Evolutionary conservation across 2,888 invertebrate species (phyloP).

Genomic region (Heliconius hortense): DNA sequence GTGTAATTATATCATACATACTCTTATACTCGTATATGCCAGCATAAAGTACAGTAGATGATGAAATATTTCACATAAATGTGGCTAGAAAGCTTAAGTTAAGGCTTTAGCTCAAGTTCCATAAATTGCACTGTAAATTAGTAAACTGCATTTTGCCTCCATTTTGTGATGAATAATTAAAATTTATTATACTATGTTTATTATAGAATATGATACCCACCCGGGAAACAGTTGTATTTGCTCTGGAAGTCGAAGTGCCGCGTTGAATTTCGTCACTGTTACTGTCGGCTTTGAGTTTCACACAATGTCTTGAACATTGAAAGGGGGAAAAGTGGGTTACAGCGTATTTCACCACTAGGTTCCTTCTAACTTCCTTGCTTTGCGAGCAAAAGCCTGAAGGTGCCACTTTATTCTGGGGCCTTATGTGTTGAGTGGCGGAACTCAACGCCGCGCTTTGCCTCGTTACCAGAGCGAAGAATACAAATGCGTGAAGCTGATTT

Average conservation of each 20-base stretch:
- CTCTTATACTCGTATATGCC: not conserved
- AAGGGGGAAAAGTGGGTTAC: no score
- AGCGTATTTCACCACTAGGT: no score
- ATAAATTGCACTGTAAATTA: not conserved
- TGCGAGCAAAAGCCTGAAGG: no score
- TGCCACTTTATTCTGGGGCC: no score
- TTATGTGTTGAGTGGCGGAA: no score
- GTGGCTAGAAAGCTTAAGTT: not conserved
- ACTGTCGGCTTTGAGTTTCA: no score
- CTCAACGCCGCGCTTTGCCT: no score
- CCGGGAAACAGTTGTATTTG: not conserved
- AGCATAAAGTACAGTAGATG: slow-evolving; percentile 1
- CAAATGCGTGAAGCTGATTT: no score
- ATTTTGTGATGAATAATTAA: slow-evolving; percentile 2
- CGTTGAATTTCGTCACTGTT: not conserved
- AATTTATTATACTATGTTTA: not conserved
- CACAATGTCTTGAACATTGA: no score
- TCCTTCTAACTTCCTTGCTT: no score
- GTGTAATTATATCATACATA: not conserved
- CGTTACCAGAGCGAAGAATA: no score
- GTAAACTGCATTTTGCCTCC: not conserved
- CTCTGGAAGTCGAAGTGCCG: not conserved
- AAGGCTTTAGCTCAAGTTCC: not conserved
- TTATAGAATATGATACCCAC: not conserved
- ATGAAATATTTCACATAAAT: slow-evolving; percentile 3